A percentile compares a stretch with the other conserved stretches of the same genome.
Conservation (phyloP, 2,113 vertebrate genomes). For the Dromaius novaehollandiae region DNA sequence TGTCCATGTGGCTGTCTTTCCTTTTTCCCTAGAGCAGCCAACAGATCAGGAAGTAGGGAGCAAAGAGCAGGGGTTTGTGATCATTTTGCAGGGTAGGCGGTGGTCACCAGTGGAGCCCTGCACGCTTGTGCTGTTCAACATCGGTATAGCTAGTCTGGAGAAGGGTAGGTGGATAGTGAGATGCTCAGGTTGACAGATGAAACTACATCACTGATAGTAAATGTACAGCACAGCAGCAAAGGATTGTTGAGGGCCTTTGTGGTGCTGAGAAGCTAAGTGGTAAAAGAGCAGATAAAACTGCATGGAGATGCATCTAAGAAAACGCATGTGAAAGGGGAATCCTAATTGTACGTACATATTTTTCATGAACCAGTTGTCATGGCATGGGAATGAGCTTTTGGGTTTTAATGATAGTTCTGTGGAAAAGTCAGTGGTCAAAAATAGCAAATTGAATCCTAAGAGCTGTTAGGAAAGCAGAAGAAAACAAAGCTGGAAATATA, state of each 20-base stretch:
- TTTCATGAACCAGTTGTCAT: background rate
- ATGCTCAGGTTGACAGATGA: background rate
- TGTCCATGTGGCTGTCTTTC: background rate
- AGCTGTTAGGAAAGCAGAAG: background rate
- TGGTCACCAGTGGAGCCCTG: background rate
- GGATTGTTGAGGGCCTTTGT: background rate
- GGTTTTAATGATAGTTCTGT: background rate
- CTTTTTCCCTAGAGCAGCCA: background rate
- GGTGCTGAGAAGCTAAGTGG: background rate
- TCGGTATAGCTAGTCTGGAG: background rate
- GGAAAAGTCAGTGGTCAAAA: background rate
- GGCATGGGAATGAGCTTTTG: background rate
- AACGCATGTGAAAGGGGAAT: background rate
- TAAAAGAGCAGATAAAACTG: background rate
- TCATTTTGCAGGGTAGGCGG: background rate
- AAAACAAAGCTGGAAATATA: background rate
- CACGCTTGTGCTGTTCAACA: accelerated
- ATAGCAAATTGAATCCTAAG: background rate
- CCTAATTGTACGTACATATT: background rate
- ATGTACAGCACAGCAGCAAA: background rate
- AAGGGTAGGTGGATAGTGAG: accelerated
- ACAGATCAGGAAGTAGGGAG: background rate
- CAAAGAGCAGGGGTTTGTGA: accelerated
- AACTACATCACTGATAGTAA: background rate
- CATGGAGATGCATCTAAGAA: background rate